These are phyloP conservation scores for Andrena bicolor DNA, from an alignment of 2,888 invertebrate genomes.

Conservation along the genomic window DNA sequence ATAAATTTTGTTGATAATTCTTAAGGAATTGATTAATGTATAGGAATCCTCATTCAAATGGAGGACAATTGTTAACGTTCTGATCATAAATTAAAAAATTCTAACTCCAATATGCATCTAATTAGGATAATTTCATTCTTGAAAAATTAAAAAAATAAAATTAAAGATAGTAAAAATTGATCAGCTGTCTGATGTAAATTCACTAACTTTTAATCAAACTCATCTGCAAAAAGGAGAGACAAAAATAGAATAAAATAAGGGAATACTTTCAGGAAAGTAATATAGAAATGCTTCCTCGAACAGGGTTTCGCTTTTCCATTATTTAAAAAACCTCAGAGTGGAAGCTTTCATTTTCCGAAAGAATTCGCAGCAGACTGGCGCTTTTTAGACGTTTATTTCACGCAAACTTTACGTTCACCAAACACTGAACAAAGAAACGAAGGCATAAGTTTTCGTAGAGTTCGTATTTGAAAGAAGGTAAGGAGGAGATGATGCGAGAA, in stretches of 20 bases:
- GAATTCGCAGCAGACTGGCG: background rate
- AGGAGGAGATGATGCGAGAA: background rate
- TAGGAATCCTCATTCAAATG: background rate
- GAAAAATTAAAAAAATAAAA: background rate
- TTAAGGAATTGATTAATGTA: background rate
- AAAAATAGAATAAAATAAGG: background rate
- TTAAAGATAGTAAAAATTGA: background rate
- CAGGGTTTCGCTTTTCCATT: slow-evolving; percentile 22
- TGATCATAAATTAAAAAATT: background rate
- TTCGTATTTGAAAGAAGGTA: background rate
- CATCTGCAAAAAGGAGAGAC: background rate
- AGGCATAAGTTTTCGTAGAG: background rate
- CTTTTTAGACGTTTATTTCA: background rate
- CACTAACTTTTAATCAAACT: background rate
- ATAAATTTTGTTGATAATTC: background rate
- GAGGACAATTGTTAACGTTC: background rate
- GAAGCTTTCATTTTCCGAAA: background rate
- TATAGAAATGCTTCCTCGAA: background rate
- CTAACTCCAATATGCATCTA: background rate
- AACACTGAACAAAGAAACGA: background rate
- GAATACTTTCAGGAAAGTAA: background rate
- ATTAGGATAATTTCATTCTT: background rate
- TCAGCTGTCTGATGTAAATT: background rate
- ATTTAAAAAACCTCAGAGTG: background rate
- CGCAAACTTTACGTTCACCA: slow-evolving; percentile 1